Evolutionary conservation across 2,888 invertebrate species (phyloP).

Genomic region (Zygogramma bicolorata): DNA sequence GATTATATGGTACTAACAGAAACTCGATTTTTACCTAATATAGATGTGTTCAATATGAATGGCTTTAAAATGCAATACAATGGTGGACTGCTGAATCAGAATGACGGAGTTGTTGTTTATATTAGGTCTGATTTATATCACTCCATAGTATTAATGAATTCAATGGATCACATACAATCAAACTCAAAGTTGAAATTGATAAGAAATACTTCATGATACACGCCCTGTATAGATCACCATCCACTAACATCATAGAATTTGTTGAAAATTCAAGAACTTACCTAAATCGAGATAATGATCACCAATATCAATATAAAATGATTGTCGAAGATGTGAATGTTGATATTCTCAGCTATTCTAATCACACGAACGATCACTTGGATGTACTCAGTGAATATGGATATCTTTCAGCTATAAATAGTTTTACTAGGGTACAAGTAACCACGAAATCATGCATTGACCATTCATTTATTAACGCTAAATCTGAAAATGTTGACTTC

Average conservation of each 20-base stretch:
- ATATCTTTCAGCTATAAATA: conserved; percentile 13
- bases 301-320: not conserved
- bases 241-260: conserved; percentile 10
- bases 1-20: conserved; percentile 11
- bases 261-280: not conserved
- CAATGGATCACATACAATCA: not conserved
- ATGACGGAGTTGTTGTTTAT: conserved; percentile 5
- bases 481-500: not conserved
- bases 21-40: not conserved
- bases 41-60: not conserved
- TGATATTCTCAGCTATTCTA: conserved; percentile 7
- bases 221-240: conserved; percentile 10
- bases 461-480: not conserved
- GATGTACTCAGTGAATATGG: conserved; percentile 1
- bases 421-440: conserved; percentile 1
- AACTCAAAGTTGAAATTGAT: not conserved
- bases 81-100: conserved; percentile 8
- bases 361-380: not conserved
- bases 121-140: not conserved
- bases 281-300: conserved; percentile 8
- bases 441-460: conserved; percentile 3
- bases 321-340: conserved; percentile 11
- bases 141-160: not conserved
- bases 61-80: conserved; percentile 7
- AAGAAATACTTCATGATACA: not conserved